Evolutionary conservation across 2,888 invertebrate genomes (phyloP), one percentile per base, ranked within the genome.

Genomic region (Lymantria monacha): DNA sequence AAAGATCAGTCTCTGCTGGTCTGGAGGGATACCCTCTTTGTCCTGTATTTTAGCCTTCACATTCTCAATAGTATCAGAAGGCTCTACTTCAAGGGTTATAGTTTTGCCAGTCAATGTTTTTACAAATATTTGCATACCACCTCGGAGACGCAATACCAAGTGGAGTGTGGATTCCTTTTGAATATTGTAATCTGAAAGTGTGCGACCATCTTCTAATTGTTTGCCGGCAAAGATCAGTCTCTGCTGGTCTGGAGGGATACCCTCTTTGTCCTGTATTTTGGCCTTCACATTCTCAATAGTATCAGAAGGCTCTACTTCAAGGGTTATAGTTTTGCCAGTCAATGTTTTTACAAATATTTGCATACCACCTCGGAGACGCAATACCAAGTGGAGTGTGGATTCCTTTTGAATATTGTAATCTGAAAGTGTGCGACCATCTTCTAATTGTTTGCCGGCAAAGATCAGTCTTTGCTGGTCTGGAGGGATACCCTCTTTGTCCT

Each of bases 21-120:
- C 86, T 55, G 83, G 83, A 0, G 83, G 83, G 1, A 84, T 84
- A 0, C 83, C 83, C 41, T 81, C 86, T 14, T 87, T 87, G 44
- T 87, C 86, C 15, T 87, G 86, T 1, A 87, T 87, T 30, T 87
- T 87, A 0, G 86, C 86, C 5, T 87, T 87, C 0, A 87, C 87
- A 72, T 87, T 86, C 10, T 87, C 86, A 13, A 87, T 87, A 0
- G 86, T 85, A 31, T 87, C 87, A 0, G 87, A 85, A 0, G 87
- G 49, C 9, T 87, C 87, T 0, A 84, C 84, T 2, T 84, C 84
- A 0, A 84, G 50, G 0, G 84, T 84, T 3, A 84, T 84, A 0
- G 84, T 84, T 5, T 84, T 84, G 0, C 84, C 84, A 3, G 84
- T 84, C 0, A 84, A 49, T 0, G 84, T 84, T 15, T 84, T 84